Evolutionary conservation across 2,888 invertebrate genomes (phyloP), one percentile per base, ranked within the genome.

Genomic region (Torymus tubicola): DNA sequence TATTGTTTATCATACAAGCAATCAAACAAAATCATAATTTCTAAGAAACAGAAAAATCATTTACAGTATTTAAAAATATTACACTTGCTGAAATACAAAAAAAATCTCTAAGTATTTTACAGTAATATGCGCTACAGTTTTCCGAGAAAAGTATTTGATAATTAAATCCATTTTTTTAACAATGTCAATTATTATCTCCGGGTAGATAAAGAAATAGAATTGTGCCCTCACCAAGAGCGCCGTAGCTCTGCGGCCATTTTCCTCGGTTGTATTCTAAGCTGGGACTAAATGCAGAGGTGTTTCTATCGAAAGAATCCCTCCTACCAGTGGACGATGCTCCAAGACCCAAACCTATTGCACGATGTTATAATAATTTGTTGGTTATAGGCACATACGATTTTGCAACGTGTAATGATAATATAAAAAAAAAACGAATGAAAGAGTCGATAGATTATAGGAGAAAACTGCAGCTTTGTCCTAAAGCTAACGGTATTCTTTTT

Each of bases 231-330:
- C 93, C 93, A 78, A 93, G 90, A 73, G 93, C 92, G 68, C 93
- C 93, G 86, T 93, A 94, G 89, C 92, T 93, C 86, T 93, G 93
- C 52, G 92, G 92, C 92, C 93, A 93, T 86, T 93, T 93, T 71
- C 91, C 92, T 85, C 92, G 88, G 88, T 93, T 93, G 90, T 95
- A 95, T 88, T 95, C 95, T 87, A 95, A 92, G 83, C 95, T 95
- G 77, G 95, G 95, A 84, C 95, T 95, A 89, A 95, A 95, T 84
- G 95, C 95, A 80, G 95, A 95, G 86, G 95, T 95, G 88, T 94
- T 95, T 85, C 95, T 93, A 89, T 95, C 95, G 91, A 95, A 95
- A 42, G 96, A 96, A 90, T 96, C 96, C 83, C 96, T 93, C 85
- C 96, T 93, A 79, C 95, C 95, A 82, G 93, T 93, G 86, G 94